Conservation (phyloP, 2,888 invertebrate genomes). For the Phaedon cochleariae region DNA sequence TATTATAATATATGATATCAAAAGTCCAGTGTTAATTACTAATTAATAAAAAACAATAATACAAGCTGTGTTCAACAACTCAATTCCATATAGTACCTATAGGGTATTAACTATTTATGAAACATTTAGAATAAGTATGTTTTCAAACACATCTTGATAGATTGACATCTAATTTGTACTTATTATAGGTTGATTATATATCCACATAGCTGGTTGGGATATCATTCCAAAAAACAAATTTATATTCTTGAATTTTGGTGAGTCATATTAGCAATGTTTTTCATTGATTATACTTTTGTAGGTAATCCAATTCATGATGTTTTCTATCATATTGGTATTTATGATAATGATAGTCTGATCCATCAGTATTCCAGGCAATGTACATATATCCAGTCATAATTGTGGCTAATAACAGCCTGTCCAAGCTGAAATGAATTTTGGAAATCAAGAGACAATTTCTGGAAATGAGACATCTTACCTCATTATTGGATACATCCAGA, state of each 20-base stretch:
- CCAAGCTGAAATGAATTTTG: constrained; percentile 61
- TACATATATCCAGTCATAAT: constrained; percentile 69
- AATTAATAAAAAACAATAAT: not conserved
- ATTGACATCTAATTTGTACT: too few species aligned
- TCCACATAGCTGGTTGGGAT: too few species aligned
- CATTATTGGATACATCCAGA: constrained; percentile 71
- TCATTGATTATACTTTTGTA: constrained; percentile 34
- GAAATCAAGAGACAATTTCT: not conserved
- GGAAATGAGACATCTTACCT: constrained; percentile 56
- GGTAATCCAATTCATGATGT: constrained; percentile 59
- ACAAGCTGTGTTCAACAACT: not conserved
- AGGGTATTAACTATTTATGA: too few species aligned
- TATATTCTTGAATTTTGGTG: not conserved
- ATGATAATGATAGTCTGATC: constrained; percentile 67
- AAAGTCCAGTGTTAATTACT: not conserved
- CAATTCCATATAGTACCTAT: too few species aligned
- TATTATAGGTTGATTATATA: too few species aligned
- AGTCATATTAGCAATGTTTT: not conserved
- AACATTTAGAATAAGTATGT: too few species aligned
- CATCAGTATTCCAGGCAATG: constrained; percentile 69
- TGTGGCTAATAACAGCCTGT: constrained; percentile 65
- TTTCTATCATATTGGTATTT: constrained; percentile 64
- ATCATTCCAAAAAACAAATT: not conserved
- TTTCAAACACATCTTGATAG: too few species aligned
- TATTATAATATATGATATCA: not conserved